Evolutionary conservation across 1,140 invertebrate genomes (phyloP).

Genomic region (Lamellibrachia luymesi): DNA sequence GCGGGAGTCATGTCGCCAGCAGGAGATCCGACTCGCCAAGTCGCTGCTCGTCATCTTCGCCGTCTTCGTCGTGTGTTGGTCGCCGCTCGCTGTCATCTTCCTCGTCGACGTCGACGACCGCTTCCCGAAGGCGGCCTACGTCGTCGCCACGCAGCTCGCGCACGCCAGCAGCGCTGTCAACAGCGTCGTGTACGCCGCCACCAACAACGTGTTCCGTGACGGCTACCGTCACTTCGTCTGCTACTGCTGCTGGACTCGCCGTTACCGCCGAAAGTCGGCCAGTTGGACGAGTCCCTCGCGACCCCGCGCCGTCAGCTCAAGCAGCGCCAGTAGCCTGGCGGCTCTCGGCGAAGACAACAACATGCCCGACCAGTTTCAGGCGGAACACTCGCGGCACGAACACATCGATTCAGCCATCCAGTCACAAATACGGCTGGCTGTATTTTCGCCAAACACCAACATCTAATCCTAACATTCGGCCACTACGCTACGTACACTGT

Average conservation of each 20-base stretch:
- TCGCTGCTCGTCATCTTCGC: conserved; percentile 48
- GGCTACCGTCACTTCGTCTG: conserved; percentile 25
- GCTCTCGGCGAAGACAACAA: neutral
- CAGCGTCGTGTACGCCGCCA: conserved; percentile 36
- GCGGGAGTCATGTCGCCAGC: conserved; percentile 25
- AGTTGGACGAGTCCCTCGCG: neutral
- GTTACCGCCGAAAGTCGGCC: neutral
- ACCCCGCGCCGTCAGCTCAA: neutral
- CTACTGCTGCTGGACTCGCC: conserved; percentile 2
- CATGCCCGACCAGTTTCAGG: neutral
- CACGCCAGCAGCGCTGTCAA: conserved; percentile 38
- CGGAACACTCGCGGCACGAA: neutral
- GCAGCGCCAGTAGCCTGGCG: neutral
- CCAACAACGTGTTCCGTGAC: conserved; percentile 35
- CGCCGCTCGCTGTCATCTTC: conserved; percentile 48
- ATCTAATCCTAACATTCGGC: neutral
- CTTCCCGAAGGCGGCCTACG: conserved; percentile 34
- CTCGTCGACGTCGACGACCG: conserved; percentile 39
- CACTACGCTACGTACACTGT: no score
- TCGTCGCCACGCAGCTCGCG: conserved; percentile 35
- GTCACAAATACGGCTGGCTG: neutral
- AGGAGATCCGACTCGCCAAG: conserved; percentile 39
- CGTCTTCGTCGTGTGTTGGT: conserved; percentile 50
- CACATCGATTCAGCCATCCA: neutral
- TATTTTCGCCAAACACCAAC: neutral